Conservation (phyloP, 1,140 invertebrate species). For the Penaeus japonicus region DNA sequence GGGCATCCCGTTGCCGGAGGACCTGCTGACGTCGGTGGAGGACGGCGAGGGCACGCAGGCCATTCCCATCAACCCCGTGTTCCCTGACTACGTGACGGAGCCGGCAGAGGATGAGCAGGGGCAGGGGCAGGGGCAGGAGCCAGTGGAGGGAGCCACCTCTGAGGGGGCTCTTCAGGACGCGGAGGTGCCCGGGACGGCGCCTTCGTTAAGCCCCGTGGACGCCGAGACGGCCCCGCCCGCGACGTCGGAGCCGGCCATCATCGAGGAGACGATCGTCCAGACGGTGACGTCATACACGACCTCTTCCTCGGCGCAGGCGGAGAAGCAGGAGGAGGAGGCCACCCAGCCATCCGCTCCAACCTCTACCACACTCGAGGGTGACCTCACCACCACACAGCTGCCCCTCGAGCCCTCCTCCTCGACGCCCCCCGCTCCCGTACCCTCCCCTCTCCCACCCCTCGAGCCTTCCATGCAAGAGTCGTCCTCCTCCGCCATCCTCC, state of each 20-base stretch:
- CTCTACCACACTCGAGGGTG: background rate
- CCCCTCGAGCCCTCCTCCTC: background rate
- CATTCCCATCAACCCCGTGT: background rate
- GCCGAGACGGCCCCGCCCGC: background rate
- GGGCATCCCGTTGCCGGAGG: slow-evolving; percentile 77
- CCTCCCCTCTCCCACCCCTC: background rate
- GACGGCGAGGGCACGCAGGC: background rate
- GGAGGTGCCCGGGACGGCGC: no score
- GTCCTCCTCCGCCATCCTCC: background rate
- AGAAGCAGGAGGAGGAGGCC: no score
- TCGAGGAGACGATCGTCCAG: background rate
- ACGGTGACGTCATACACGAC: background rate
- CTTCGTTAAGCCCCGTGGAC: background rate
- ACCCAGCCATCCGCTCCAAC: background rate
- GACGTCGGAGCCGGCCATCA: background rate
- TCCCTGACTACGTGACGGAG: background rate
- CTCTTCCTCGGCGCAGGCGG: background rate
- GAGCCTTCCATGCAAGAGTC: slow-evolving; percentile 23
- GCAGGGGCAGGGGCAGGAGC: background rate
- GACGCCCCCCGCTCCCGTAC: background rate
- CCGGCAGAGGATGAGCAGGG: background rate
- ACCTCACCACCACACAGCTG: background rate
- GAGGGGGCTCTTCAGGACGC: background rate
- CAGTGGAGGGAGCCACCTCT: background rate
- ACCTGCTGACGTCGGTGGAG: slow-evolving; percentile 71